phyloP scores from a whole-genome alignment of 2,888 invertebrate genomes.

The Atethmia centrago region DNA sequence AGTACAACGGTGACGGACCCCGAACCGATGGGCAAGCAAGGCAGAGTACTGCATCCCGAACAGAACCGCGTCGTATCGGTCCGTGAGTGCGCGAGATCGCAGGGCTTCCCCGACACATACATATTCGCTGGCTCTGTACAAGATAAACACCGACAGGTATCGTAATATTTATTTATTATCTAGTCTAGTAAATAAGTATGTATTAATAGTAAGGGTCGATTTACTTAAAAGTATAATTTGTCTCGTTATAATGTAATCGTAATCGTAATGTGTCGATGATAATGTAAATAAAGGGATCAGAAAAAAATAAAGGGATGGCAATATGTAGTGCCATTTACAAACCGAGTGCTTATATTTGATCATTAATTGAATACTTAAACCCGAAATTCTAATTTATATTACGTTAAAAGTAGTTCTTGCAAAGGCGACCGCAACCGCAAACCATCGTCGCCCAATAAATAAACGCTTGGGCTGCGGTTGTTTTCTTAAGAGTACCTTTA shows the following conservation, averaged over 20 bases:
- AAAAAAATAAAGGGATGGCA: background rate
- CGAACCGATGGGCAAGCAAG: conserved; percentile 97
- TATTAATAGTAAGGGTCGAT: background rate
- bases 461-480: background rate
- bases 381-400: background rate
- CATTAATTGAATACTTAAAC: background rate
- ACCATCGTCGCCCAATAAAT: background rate
- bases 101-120: conserved; percentile 95
- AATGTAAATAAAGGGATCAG: background rate
- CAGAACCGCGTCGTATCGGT: conserved; percentile 96
- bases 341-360: too few species aligned
- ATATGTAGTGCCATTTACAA: background rate
- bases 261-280: too few species aligned
- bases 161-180: background rate
- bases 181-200: background rate
- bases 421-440: background rate
- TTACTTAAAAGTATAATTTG: background rate
- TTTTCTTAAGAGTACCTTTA: background rate
- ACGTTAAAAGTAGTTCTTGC: background rate
- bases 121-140: conserved; percentile 93
- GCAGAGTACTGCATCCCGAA: conserved; percentile 95
- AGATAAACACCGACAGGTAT: conserved; percentile 95
- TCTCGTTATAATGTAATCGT: too few species aligned
- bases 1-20: conserved; percentile 96
- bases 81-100: conserved; percentile 96